phyloP scores from a whole-genome alignment of 2,888 invertebrate genomes.

The Gryllus longicercus region DNA sequence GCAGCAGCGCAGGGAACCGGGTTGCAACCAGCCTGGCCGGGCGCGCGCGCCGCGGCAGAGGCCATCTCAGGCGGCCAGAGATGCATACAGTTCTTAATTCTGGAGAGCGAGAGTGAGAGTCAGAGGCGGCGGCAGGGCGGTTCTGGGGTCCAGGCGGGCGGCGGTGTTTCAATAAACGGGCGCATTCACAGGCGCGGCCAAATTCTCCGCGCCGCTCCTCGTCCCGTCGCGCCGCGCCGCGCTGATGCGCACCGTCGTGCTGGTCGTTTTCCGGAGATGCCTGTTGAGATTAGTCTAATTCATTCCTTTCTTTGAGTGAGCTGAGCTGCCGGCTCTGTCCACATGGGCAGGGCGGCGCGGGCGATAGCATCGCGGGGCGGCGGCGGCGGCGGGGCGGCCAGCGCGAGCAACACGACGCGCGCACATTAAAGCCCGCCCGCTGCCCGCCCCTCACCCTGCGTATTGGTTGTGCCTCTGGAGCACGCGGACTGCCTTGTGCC shows the following conservation, averaged over 20 bases:
- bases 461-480: background rate
- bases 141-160: too few species aligned
- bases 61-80: too few species aligned
- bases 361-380: background rate
- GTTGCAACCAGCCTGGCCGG: too few species aligned
- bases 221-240: background rate
- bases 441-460: background rate
- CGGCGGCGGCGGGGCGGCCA: background rate
- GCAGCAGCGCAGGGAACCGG: too few species aligned
- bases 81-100: too few species aligned
- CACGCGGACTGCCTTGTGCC: too few species aligned
- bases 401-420: background rate
- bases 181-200: background rate
- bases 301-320: constrained; percentile 22
- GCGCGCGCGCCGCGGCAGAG: too few species aligned
- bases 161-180: background rate
- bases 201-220: background rate
- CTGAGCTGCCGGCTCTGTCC: constrained; percentile 18
- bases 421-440: background rate
- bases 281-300: constrained; percentile 23
- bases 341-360: constrained; percentile 17
- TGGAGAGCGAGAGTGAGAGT: too few species aligned
- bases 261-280: background rate
- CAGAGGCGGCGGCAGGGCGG: too few species aligned
- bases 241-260: background rate